Percentiles rank a stretch among this genome's conserved stretches.
phyloP scores from a whole-genome alignment of 2,797 vertebrate species.

The Silurus lanzhouensis region DNA sequence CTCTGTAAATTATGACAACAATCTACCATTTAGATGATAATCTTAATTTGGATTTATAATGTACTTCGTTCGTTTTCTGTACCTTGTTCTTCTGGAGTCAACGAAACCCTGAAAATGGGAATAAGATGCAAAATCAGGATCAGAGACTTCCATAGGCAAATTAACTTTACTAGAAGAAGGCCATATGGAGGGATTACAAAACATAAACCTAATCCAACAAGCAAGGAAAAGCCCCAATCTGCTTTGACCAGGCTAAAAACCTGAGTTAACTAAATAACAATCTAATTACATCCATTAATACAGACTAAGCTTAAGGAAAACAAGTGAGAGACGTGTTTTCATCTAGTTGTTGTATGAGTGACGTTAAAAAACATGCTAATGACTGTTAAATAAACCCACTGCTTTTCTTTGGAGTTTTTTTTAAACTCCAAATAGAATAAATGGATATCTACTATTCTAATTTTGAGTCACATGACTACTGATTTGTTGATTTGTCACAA shows the following conservation, averaged over 20 bases:
- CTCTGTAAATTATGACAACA: neutral
- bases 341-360: neutral
- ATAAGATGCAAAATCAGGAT: conserved; percentile 17
- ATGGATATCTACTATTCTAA: neutral
- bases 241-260: neutral
- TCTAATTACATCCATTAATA: neutral
- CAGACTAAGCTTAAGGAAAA: neutral
- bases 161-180: neutral
- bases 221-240: neutral
- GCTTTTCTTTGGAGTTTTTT: neutral
- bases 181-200: neutral
- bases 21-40: neutral
- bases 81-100: conserved; percentile 79
- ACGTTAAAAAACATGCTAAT: neutral
- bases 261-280: neutral
- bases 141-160: neutral
- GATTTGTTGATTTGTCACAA: neutral
- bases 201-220: neutral
- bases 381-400: neutral
- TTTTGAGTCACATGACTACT: neutral
- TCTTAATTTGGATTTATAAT: neutral
- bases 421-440: neutral
- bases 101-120: conserved; percentile 61
- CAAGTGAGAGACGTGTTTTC: neutral
- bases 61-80: conserved; percentile 18